Percentiles rank a stretch among this genome's conserved stretches.
phyloP scores from a whole-genome alignment of 2,797 vertebrate genomes.

The Champsocephalus esox region DNA sequence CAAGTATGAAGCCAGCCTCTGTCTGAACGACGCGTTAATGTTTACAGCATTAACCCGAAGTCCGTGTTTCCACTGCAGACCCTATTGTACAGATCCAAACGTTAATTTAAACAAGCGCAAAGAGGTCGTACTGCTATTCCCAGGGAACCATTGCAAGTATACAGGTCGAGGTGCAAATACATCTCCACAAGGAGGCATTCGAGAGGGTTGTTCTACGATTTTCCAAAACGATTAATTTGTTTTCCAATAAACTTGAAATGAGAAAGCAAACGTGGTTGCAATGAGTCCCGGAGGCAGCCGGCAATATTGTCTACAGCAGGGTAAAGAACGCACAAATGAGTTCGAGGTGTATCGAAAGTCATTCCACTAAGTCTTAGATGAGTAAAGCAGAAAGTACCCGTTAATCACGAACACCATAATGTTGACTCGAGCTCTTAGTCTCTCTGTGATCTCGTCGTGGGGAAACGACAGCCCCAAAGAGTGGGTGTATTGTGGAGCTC shows the following conservation, averaged over 20 bases:
- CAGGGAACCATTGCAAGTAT: conserved; percentile 43
- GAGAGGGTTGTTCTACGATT: conserved; percentile 26
- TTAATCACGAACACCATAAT: conserved; percentile 32
- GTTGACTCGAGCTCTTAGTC: conserved; percentile 4
- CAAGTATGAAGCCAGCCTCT: conserved; percentile 3
- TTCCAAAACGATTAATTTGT: conserved; percentile 64
- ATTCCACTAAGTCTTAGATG: conserved; percentile 3
- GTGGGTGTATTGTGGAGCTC: conserved; percentile 17
- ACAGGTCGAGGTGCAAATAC: conserved; percentile 32
- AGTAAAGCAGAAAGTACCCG: conserved; percentile 18
- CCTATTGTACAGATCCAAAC: conserved; percentile 32
- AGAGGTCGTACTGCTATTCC: conserved; percentile 22
- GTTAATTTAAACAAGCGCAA: conserved; percentile 52
- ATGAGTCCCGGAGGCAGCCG: conserved; percentile 44
- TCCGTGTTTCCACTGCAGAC: conserved; percentile 24
- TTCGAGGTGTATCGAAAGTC: conserved; percentile 20
- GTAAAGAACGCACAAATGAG: conserved; percentile 23
- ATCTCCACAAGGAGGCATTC: conserved; percentile 49
- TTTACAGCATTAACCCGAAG: conserved; percentile 47
- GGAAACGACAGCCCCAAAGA: conserved; percentile 7
- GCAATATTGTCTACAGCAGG: conserved; percentile 29
- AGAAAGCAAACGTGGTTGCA: conserved; percentile 47
- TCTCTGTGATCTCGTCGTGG: neutral
- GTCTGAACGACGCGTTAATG: conserved; percentile 28
- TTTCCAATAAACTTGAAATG: conserved; percentile 68